Conservation (phyloP, 2,113 vertebrate genomes). For the Beaufortia kweichowensis region DNA sequence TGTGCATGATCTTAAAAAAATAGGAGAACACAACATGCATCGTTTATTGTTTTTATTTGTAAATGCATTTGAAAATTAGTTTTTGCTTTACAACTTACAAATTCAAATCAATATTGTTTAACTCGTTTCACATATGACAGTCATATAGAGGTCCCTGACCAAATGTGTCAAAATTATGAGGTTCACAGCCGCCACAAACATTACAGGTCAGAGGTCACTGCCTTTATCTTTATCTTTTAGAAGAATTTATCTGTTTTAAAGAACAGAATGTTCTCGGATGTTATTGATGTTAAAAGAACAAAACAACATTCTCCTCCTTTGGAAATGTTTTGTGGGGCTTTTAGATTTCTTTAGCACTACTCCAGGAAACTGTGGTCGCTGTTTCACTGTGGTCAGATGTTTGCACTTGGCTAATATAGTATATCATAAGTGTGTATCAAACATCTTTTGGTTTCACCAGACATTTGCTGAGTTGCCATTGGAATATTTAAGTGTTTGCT, state of each 20-base stretch:
- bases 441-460: not conserved
- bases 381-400: conserved; percentile 27
- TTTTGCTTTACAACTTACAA: too few species aligned
- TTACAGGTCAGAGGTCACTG: conserved; percentile 27
- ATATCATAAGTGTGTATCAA: conserved; percentile 12
- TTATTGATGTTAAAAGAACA: conserved; percentile 25
- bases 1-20: not conserved
- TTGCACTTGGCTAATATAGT: conserved; percentile 19
- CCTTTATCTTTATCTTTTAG: conserved; percentile 38
- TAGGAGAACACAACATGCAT: too few species aligned
- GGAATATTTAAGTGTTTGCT: not conserved
- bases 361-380: conserved; percentile 48
- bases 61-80: too few species aligned
- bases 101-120: too few species aligned
- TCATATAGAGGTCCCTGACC: too few species aligned
- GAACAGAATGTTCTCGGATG: conserved; percentile 49
- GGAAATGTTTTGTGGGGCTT: not conserved
- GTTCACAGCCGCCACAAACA: conserved; percentile 20
- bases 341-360: conserved; percentile 34
- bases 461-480: conserved; percentile 1
- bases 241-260: conserved; percentile 32
- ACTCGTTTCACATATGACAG: too few species aligned
- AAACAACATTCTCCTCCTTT: conserved; percentile 37
- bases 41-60: too few species aligned
- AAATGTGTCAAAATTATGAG: conserved; percentile 32